Evolutionary conservation across 2,113 vertebrate genomes (phyloP).

Genomic region (Xiphophorus maculatus): DNA sequence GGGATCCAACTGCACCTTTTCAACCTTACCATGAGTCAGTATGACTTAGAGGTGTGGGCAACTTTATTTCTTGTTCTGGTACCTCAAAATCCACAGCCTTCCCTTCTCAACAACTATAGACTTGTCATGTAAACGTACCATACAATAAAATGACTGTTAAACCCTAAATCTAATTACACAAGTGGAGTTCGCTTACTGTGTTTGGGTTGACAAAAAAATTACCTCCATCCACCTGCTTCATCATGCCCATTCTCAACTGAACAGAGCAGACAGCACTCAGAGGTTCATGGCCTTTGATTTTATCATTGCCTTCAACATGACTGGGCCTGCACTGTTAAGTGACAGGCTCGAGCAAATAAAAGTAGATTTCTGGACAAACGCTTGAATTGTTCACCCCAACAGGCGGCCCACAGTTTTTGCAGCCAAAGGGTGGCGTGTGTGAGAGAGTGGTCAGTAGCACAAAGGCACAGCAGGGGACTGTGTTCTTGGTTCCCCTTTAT

Average conservation of each 20-base stretch:
- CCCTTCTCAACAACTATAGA: background rate
- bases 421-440: background rate
- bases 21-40: background rate
- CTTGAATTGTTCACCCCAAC: slow-evolving; percentile 3
- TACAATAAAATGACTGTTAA: background rate
- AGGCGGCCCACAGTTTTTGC: background rate
- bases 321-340: background rate
- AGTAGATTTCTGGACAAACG: background rate
- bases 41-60: background rate
- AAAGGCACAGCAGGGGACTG: background rate
- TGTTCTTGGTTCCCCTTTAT: background rate
- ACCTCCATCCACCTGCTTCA: background rate
- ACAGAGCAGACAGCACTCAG: background rate
- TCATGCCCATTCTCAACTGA: background rate
- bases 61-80: background rate
- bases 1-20: background rate
- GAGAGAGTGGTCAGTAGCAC: background rate
- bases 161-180: background rate
- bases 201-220: background rate
- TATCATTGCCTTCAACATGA: background rate
- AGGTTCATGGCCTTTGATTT: background rate
- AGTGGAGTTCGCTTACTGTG: background rate
- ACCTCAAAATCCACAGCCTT: background rate
- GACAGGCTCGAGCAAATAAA: background rate
- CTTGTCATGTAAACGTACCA: background rate